Conservation (phyloP, 2,888 invertebrate genomes). For the Caenorhabditis becei region DNA sequence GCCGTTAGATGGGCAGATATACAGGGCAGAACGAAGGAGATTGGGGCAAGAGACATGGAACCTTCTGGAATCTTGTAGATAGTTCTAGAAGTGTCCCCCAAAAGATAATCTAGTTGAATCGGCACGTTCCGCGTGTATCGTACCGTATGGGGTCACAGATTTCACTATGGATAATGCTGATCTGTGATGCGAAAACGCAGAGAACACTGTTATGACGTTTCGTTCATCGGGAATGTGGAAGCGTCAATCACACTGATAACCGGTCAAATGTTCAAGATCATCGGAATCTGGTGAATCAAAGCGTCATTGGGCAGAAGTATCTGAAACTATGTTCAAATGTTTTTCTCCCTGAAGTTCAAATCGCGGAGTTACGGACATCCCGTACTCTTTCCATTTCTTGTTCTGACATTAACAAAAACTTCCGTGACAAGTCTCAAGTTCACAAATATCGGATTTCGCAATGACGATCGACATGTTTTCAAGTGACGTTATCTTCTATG, state of each 20-base stretch:
- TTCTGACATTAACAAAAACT: not conserved
- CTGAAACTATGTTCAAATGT: no score
- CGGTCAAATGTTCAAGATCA: not conserved
- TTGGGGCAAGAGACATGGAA: not conserved
- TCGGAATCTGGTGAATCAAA: no score
- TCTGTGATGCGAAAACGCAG: not conserved
- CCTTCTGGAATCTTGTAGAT: not conserved
- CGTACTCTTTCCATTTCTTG: not conserved
- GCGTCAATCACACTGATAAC: not conserved
- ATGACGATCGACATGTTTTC: not conserved
- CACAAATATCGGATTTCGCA: not conserved
- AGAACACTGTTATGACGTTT: not conserved
- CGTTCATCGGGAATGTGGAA: no score
- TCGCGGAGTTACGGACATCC: no score
- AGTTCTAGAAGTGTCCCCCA: not conserved
- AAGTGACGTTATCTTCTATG: not conserved
- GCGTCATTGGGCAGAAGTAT: no score
- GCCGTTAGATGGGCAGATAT: slow-evolving; percentile 5
- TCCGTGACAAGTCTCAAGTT: not conserved
- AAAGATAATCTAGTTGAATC: not conserved
- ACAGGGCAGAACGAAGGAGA: not conserved
- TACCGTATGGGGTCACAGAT: slow-evolving; percentile 1
- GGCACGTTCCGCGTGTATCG: not conserved
- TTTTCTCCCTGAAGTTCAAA: no score
- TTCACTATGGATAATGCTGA: not conserved